Base-by-base conservation (phyloP, 2,797 vertebrate species). In the Gastrophryne carolinensis region DNA sequence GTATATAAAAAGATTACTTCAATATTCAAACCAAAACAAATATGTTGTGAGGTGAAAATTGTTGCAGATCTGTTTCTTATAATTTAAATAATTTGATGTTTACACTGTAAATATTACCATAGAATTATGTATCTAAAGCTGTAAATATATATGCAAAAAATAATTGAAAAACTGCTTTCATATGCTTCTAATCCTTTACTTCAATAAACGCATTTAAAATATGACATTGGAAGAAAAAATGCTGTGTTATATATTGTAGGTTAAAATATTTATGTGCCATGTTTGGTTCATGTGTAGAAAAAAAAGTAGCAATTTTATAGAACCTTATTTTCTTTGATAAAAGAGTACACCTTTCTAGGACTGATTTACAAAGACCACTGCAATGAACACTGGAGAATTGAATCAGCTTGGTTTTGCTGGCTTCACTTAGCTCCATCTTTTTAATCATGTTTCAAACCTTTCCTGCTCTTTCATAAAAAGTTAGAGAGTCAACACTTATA, bases 91-190 rank as follows among this genome's bases (percentile, higher is more conserved):
- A 89, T 82, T 93, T 88, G 89, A 90, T 91, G 87, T 94, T 95
- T 93, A 94, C 90, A 92, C 84, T 95, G 93, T 94, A 95, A 92
- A 94, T 93, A 93, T 89, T 85, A 89, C 85, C 87, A 87, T 83
- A 85, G 84, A 90, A 83, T 84, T 88, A 84, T 87, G 82, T 85
- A 80, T 81, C 81, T 86, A 83, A 88, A 87, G 81, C 84, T 89
- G 87, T 88, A 90, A 83, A 88, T 89, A 88, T 73, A 80, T 83
- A 79, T 86, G 82, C 88, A 86, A 81, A 82, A 82, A 85, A 73
- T 88, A 78, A 80, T 82, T 63, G 83, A 78, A 85, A 82, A 80
- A 83, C 73, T 88, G 86, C 91, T 88, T 86, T 84, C 85, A 86
- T 85, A 89, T 89, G 86, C 82, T 91, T 84, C 90, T 88, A 88